Evolutionary conservation across 2,113 vertebrate genomes (phyloP).

Genomic region (Strix uralensis): DNA sequence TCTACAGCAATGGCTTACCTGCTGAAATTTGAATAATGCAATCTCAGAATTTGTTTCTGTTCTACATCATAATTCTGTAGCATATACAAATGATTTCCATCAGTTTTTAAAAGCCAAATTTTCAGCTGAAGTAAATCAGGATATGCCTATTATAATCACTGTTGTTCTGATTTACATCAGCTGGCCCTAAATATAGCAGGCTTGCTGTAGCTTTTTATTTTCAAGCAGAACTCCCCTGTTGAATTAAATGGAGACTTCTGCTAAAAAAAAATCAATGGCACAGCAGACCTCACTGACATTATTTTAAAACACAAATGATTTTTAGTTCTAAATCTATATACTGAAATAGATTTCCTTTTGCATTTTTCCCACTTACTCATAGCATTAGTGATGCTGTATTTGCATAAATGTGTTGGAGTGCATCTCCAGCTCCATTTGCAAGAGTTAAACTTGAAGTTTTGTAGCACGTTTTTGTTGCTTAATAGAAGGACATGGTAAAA

Average conservation of each 20-base stretch:
- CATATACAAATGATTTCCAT: neutral
- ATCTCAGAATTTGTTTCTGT: neutral
- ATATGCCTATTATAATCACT: neutral
- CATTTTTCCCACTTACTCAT: neutral
- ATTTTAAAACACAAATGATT: constrained; percentile 42
- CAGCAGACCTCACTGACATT: neutral
- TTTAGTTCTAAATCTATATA: constrained; percentile 14
- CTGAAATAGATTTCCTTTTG: constrained; percentile 18
- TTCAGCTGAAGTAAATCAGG: neutral
- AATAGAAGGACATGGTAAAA: neutral
- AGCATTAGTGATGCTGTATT: neutral
- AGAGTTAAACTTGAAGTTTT: neutral
- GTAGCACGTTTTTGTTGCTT: neutral
- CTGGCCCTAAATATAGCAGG: neutral
- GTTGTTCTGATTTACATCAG: neutral
- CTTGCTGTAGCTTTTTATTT: neutral
- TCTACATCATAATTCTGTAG: neutral
- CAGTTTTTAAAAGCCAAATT: neutral
- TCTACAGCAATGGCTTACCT: neutral
- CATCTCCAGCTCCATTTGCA: neutral
- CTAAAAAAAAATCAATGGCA: neutral
- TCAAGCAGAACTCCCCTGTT: neutral
- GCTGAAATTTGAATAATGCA: constrained; percentile 13
- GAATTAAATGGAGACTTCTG: constrained; percentile 8
- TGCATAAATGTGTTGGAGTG: neutral